These are phyloP conservation scores for Neelides sp. DNA, from an alignment of 1,140 invertebrate species.

Conservation along the genomic window DNA sequence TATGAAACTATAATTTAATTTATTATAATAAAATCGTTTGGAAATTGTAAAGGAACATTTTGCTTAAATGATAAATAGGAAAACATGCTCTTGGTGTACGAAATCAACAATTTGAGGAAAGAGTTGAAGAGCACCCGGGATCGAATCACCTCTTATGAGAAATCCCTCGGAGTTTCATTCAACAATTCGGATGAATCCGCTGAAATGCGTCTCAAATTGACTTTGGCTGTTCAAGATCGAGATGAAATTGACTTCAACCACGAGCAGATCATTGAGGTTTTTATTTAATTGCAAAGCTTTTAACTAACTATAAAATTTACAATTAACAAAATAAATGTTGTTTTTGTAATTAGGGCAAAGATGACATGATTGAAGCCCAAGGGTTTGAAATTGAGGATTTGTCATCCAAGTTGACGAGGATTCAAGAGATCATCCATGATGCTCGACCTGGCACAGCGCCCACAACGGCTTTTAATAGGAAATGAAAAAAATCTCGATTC, in stretches of 20 bases:
- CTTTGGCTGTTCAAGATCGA: conserved; percentile 17
- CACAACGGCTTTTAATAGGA: not conserved
- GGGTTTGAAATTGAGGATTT: conserved; percentile 14
- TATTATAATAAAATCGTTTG: no score
- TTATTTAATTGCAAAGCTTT: not conserved
- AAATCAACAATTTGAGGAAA: conserved; percentile 56
- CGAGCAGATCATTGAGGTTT: conserved; percentile 13
- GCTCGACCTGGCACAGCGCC: not conserved
- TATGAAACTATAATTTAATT: no score
- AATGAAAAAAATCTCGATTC: no score
- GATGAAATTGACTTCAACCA: conserved; percentile 24
- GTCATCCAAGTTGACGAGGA: conserved; percentile 4
- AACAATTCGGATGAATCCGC: conserved; percentile 12
- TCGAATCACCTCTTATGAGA: conserved; percentile 54
- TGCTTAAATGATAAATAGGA: conserved; percentile 51
- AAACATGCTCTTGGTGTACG: conserved; percentile 57
- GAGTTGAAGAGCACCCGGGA: conserved; percentile 51
- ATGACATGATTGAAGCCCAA: conserved; percentile 19
- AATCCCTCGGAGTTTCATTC: conserved; percentile 47
- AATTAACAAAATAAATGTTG: not conserved
- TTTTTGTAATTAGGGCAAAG: conserved; percentile 17
- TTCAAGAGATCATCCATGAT: conserved; percentile 5
- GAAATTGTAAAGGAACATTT: no score
- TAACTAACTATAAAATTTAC: not conserved
- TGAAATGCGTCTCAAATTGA: conserved; percentile 23